Conservation (phyloP, 1,140 invertebrate species). For the Magallana gigas region DNA sequence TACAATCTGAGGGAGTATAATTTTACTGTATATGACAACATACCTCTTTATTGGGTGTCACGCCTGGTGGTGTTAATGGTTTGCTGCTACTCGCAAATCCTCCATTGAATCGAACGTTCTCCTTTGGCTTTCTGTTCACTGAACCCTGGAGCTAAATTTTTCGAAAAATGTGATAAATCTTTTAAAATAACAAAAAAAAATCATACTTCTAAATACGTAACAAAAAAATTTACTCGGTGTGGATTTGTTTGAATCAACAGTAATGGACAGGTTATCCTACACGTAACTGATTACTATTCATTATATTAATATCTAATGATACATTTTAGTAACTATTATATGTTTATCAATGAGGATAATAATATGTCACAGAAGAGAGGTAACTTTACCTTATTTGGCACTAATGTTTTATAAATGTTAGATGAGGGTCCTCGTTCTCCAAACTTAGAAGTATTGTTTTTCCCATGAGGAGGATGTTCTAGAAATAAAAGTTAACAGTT, state of each 20-base stretch:
- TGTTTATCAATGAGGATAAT: background rate
- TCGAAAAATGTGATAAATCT: no score
- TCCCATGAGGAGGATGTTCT: conserved; percentile 67
- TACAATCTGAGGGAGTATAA: no score
- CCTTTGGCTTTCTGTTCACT: conserved; percentile 57
- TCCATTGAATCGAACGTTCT: conserved; percentile 64
- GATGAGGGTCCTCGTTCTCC: conserved; percentile 54
- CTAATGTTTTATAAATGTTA: conserved; percentile 69
- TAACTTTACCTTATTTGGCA: conserved; percentile 65
- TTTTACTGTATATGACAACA: background rate
- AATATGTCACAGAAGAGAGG: background rate
- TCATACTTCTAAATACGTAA: no score
- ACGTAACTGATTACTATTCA: no score
- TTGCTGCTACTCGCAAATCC: conserved; percentile 55
- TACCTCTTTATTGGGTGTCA: conserved; percentile 35
- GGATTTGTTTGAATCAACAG: no score
- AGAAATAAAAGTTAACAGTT: conserved; percentile 32
- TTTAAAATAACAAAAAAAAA: no score
- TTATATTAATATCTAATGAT: no score
- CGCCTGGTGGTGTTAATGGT: conserved; percentile 36
- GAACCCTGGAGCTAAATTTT: conserved; percentile 41
- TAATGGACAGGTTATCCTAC: no score
- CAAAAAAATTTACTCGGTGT: no score
- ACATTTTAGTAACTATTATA: background rate
- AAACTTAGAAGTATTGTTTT: conserved; percentile 52